phyloP scores from a whole-genome alignment of 1,140 invertebrate genomes.

The Vanessa tameamea region DNA sequence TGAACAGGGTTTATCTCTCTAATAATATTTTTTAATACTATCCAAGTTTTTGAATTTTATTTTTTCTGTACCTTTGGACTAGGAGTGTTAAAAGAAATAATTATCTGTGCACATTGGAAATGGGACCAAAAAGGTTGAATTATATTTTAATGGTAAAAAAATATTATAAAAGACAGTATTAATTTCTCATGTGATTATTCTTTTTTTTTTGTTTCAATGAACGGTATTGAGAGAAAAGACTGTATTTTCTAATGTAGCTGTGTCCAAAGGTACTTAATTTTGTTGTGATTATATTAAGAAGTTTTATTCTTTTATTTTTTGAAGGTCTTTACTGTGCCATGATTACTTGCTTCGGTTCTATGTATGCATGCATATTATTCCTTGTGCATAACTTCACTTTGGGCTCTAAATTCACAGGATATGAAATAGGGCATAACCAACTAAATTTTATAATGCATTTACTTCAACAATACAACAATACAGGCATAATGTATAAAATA shows the following conservation, averaged over 20 bases:
- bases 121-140: slow-evolving; percentile 54
- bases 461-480: too few species aligned
- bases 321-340: slow-evolving; percentile 37
- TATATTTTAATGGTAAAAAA: slow-evolving; percentile 43
- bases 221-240: slow-evolving; percentile 42
- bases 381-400: background rate
- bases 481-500: too few species aligned
- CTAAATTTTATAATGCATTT: too few species aligned
- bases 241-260: slow-evolving; percentile 33
- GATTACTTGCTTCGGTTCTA: slow-evolving; percentile 24
- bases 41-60: slow-evolving; percentile 30
- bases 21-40: slow-evolving; percentile 31
- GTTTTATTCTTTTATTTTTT: slow-evolving; percentile 31
- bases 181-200: slow-evolving; percentile 34
- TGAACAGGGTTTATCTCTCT: slow-evolving; percentile 37
- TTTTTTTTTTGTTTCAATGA: slow-evolving; percentile 32
- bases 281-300: slow-evolving; percentile 32
- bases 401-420: slow-evolving; percentile 17
- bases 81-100: slow-evolving; percentile 15
- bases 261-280: slow-evolving; percentile 38
- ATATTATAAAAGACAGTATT: slow-evolving; percentile 31
- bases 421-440: background rate
- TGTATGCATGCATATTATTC: slow-evolving; percentile 6
- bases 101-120: slow-evolving; percentile 44
- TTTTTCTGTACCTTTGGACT: slow-evolving; percentile 51